Evolutionary conservation across 2,797 vertebrate genomes (phyloP), one percentile per base, ranked within the genome.

Genomic region (Argyrosomus regius): DNA sequence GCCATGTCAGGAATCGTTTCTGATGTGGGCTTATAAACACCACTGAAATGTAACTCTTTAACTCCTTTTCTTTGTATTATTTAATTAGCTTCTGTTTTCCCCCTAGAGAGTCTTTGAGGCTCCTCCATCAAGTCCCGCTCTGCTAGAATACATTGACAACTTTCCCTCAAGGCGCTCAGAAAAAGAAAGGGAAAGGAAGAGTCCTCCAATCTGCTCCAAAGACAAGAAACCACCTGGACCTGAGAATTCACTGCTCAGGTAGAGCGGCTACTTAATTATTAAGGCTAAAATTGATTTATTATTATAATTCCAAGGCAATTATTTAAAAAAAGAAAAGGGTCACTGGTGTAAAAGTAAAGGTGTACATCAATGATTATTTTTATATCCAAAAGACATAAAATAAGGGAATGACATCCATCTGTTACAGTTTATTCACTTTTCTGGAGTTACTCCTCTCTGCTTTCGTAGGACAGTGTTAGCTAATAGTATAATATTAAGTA

Each of bases 211-310:
- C 17, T 96, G 96, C 76, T 83, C 87, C 22, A 64, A 74, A 72
- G 66, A 75, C 6, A 77, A 79, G 14, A 73, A 78, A 17, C 77
- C 81, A 48, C 64, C 87, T 14, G 86, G 4, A 26, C 82, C 70
- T 8, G 92, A 94, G 56, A 92, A 93, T 72, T 92, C 93, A 17
- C 87, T 96, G 17, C 86, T 95, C 43, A 95, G 95, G 96, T 96
- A 88, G 14, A 76, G 52, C 8, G 35, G 8, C 8, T 7, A 41
- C 57, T 24, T 16, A 56, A 5, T n/a, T 11, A 26, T 17, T 57
- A 31, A 31, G 26, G 26, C 5, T 26, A 5, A 35, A 58, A 58
- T 12, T 39, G 17, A 35, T 35, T 35, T 35, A 58, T 20, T 18
- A 35, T 58, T 5, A 35, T 5, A 35, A 11, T 57, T 58, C 10